Evolutionary conservation across 2,797 vertebrate genomes (phyloP), one percentile per base, ranked within the genome.

Genomic region (Scleropages formosus): DNA sequence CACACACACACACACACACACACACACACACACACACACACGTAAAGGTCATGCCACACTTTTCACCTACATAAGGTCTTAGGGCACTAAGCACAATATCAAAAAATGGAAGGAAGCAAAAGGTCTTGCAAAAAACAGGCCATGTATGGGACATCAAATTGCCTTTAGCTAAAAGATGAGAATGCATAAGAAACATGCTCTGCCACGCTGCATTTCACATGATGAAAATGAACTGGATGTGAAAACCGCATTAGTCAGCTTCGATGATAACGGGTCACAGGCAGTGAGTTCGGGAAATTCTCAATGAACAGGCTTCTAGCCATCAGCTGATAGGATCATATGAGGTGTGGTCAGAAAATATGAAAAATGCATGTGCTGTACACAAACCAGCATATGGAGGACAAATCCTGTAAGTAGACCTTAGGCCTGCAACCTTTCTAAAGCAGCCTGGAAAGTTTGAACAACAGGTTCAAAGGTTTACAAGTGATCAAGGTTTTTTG

Each of bases 151-250:
- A 65, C 15, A 31, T 15, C n/a, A 64, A 16, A 39, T 39, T 65
- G 16, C 39, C 26, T 65, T 26, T 24, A 44, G 24, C 47, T 44
- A 70, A 61, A 39, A 46, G 47, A 72, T 24, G 11, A 26, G 69
- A 75, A 89, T 88, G 88, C 49, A 0, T 49, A 53, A 24, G 4
- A 49, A 39, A 15, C 11, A 11, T 13, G 13, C 13, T 47, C 46
- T 49, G 13, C 59, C 16, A 63, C 39, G 65, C 22, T 46, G 22
- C 18, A 68, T n/a, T 7, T 68, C n/a, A 22, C 53, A 56, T 1
- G 20, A 0, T 46, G 68, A 11, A 20, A 68, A 67, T 22, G 44
- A 22, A 31, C 22, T 15, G 60, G 18, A 61, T 13, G 71, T 24
- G 31, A 22, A 26, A 22, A 44, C 20, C 39, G 49, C n/a, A 70